Conservation (phyloP, 2,888 invertebrate genomes). For the Caenorhabditis angaria region DNA sequence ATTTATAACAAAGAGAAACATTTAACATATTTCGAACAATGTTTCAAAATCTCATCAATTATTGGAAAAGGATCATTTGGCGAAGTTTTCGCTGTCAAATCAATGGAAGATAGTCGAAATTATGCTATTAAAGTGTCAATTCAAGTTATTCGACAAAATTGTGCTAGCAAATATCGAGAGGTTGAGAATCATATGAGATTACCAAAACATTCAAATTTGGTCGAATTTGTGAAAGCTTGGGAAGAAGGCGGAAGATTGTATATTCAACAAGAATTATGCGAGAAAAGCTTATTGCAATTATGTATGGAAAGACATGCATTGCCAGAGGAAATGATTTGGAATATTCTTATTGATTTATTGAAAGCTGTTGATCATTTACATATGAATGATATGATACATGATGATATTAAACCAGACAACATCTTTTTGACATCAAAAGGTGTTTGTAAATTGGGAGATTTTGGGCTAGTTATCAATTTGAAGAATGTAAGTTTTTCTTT, state of each 20-base stretch:
- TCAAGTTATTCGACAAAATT: constrained; percentile 48
- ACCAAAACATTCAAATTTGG: constrained; percentile 79
- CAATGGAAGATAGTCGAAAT: constrained; percentile 78
- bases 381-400: constrained; percentile 79
- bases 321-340: constrained; percentile 79
- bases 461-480: constrained; percentile 80
- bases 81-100: constrained; percentile 79
- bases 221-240: constrained; percentile 81
- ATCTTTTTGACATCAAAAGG: constrained; percentile 80
- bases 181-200: constrained; percentile 80
- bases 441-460: constrained; percentile 81
- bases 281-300: constrained; percentile 77
- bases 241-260: constrained; percentile 76
- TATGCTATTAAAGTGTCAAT: constrained; percentile 81
- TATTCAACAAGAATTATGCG: constrained; percentile 78
- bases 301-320: constrained; percentile 77
- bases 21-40: constrained; percentile 79
- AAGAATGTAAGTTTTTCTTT: constrained; percentile 70
- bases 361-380: constrained; percentile 79
- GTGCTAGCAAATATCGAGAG: constrained; percentile 59
- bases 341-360: constrained; percentile 78
- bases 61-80: constrained; percentile 84
- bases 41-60: constrained; percentile 78
- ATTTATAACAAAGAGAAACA: constrained; percentile 73
- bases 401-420: constrained; percentile 84